phyloP scores from a whole-genome alignment of 2,888 invertebrate genomes.

The Orchesella flavescens region DNA sequence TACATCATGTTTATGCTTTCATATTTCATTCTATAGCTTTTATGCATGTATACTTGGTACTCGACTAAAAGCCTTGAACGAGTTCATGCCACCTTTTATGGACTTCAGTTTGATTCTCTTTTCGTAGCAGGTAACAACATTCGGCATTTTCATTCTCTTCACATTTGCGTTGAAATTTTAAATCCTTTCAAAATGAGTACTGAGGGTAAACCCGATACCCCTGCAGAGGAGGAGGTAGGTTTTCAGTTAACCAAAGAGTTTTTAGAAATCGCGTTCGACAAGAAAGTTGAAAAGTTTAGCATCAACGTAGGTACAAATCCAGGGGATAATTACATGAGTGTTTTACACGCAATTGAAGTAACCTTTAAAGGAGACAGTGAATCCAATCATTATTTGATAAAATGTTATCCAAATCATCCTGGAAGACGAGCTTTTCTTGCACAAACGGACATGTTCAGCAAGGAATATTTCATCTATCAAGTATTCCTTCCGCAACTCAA shows the following conservation, averaged over 20 bases:
- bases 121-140: no score
- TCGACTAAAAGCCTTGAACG: no score
- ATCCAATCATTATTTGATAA: conserved; percentile 27
- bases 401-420: conserved; percentile 48
- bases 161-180: no score
- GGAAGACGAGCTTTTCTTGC: conserved; percentile 38
- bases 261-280: conserved; percentile 28
- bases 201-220: conserved; percentile 18
- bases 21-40: no score
- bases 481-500: conserved; percentile 23
- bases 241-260: conserved; percentile 51
- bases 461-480: conserved; percentile 39
- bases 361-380: conserved; percentile 31
- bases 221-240: conserved; percentile 27
- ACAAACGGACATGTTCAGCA: conserved; percentile 33
- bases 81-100: no score
- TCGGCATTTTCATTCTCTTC: no score
- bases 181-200: not conserved
- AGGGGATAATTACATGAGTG: conserved; percentile 53
- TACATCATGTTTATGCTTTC: no score
- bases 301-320: conserved; percentile 34
- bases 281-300: conserved; percentile 36
- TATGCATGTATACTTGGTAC: no score
- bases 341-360: conserved; percentile 44
- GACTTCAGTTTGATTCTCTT: no score